phyloP scores from a whole-genome alignment of 2,113 vertebrate species.

The Falcunculus frontatus region DNA sequence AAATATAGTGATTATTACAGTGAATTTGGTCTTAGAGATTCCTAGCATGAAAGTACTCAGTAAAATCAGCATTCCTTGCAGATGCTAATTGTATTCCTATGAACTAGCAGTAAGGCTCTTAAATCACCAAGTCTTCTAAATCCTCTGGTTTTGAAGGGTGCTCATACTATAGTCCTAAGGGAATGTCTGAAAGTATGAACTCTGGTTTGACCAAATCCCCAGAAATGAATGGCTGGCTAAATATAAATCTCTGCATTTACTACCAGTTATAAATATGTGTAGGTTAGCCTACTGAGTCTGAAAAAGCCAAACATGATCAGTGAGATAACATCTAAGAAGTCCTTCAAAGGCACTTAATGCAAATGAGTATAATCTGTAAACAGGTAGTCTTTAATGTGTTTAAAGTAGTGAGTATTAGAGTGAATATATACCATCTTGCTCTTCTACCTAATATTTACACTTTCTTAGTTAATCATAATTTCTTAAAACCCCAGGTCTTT shows the following conservation, averaged over 20 bases:
- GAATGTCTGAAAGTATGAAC: background rate
- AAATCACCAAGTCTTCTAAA: background rate
- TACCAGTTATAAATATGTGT: background rate
- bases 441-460: background rate
- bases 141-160: background rate
- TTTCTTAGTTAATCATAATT: accelerated
- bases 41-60: background rate
- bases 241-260: background rate
- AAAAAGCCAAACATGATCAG: background rate
- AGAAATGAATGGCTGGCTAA: background rate
- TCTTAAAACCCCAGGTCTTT: background rate
- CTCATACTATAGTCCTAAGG: background rate
- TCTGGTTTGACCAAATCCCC: background rate
- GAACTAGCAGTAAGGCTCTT: background rate
- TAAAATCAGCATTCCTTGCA: background rate
- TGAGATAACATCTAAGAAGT: background rate
- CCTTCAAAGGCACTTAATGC: background rate
- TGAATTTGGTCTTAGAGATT: background rate
- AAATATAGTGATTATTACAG: background rate
- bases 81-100: background rate
- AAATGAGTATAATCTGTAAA: background rate
- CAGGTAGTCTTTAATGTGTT: background rate
- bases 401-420: background rate
- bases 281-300: background rate
- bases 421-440: background rate